Percentiles rank a stretch among this genome's conserved stretches.
These are phyloP conservation scores for Mya arenaria DNA, from an alignment of 1,140 invertebrate species.

Conservation along the genomic window DNA sequence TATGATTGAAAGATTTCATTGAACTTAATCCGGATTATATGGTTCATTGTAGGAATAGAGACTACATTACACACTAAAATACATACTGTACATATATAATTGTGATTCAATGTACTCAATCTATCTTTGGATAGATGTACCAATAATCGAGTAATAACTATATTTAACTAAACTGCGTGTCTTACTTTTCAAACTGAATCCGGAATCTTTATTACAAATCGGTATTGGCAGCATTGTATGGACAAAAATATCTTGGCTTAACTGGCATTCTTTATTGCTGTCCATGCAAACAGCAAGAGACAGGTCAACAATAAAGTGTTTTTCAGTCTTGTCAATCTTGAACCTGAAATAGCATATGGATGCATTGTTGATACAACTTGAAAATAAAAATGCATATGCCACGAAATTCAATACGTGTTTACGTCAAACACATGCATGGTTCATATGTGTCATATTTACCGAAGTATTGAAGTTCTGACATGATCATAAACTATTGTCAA, in stretches of 20 bases:
- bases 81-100: background rate
- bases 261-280: conserved; percentile 22
- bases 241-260: conserved; percentile 1
- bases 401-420: no score
- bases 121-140: background rate
- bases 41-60: background rate
- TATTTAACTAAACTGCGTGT: background rate
- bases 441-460: background rate
- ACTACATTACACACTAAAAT: background rate
- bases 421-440: background rate
- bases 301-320: conserved; percentile 24
- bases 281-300: conserved; percentile 32
- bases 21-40: no score
- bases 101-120: background rate
- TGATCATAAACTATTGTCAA: background rate
- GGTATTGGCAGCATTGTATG: conserved; percentile 38
- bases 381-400: background rate
- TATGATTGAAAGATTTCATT: no score
- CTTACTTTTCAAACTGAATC: conserved; percentile 9
- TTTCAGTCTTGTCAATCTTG: conserved; percentile 42
- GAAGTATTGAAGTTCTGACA: background rate
- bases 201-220: background rate
- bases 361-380: background rate
- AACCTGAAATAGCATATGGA: conserved; percentile 21
- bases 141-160: no score